Evolutionary conservation across 2,113 vertebrate genomes (phyloP).

Genomic region (Dromiciops gliroides): DNA sequence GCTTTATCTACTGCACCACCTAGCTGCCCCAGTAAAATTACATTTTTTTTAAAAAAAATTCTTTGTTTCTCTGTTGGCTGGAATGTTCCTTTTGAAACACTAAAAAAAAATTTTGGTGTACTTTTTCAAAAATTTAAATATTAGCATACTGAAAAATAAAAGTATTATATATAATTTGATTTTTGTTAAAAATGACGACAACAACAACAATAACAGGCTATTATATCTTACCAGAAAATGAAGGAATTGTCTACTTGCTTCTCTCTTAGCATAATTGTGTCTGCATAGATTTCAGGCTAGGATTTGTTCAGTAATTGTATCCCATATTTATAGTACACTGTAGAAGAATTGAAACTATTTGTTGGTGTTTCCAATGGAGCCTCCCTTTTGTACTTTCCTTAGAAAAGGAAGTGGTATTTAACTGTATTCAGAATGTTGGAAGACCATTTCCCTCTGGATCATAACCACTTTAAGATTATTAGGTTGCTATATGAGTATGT

Average conservation of each 20-base stretch:
- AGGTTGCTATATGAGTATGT: constrained; percentile 46
- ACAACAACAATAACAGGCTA: neutral
- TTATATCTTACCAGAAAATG: constrained; percentile 28
- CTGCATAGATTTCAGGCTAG: neutral
- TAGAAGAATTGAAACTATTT: constrained; percentile 34
- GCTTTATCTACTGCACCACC: no score
- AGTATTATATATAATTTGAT: neutral
- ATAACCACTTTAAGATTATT: constrained; percentile 55
- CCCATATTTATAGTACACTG: constrained; percentile 29
- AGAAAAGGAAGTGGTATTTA: constrained; percentile 27
- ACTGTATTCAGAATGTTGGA: constrained; percentile 44
- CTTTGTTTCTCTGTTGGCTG: neutral
- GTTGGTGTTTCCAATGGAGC: constrained; percentile 29
- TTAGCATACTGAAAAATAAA: neutral
- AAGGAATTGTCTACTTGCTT: constrained; percentile 31
- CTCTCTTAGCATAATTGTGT: neutral
- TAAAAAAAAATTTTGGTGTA: neutral
- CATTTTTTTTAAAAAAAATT: no score
- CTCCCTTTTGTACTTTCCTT: constrained; percentile 16
- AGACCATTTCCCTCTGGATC: constrained; percentile 60
- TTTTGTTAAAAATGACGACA: no score
- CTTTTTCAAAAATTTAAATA: neutral
- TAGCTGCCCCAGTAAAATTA: no score
- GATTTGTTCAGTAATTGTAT: constrained; percentile 33
- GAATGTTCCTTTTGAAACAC: neutral